Conservation (phyloP, 2,113 vertebrate species). For the Setophaga coronata region DNA sequence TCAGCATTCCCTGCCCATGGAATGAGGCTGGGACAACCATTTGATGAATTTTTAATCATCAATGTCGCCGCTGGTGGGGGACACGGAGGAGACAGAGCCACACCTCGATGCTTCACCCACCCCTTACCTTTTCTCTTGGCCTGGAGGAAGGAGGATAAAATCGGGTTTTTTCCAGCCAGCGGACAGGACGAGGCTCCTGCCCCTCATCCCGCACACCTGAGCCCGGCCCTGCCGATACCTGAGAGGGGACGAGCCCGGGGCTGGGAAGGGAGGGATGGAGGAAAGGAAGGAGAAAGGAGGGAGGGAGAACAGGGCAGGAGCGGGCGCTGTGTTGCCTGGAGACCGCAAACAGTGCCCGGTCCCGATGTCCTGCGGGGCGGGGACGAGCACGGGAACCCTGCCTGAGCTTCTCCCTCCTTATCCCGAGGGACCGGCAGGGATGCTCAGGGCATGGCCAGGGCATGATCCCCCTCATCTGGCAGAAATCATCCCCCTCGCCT, state of each 20-base stretch:
- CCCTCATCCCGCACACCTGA: not conserved
- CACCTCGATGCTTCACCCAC: fast-evolving
- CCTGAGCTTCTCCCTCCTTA: not conserved
- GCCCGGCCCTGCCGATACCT: not conserved
- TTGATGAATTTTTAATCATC: not conserved
- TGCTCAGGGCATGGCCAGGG: not conserved
- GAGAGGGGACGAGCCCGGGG: not conserved
- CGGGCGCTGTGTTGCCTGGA: slow-evolving; percentile 49
- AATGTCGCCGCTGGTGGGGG: fast-evolving
- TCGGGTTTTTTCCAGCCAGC: fast-evolving
- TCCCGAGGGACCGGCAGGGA: not conserved
- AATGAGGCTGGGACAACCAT: not conserved
- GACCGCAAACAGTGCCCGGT: slow-evolving; percentile 57
- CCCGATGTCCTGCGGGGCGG: not conserved
- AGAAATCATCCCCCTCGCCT: not conserved
- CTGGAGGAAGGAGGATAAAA: not conserved
- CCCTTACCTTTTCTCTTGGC: not conserved
- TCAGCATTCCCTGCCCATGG: fast-evolving
- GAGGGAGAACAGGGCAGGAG: not conserved
- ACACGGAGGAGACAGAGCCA: too few species aligned
- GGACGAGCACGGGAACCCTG: not conserved
- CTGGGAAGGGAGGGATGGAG: not conserved
- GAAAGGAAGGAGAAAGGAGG: not conserved
- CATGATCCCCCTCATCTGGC: too few species aligned
- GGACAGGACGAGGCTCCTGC: not conserved